Percentiles rank a stretch among this genome's conserved stretches.
Conservation (phyloP, 2,113 vertebrate species). For the Trogon melanurus region DNA sequence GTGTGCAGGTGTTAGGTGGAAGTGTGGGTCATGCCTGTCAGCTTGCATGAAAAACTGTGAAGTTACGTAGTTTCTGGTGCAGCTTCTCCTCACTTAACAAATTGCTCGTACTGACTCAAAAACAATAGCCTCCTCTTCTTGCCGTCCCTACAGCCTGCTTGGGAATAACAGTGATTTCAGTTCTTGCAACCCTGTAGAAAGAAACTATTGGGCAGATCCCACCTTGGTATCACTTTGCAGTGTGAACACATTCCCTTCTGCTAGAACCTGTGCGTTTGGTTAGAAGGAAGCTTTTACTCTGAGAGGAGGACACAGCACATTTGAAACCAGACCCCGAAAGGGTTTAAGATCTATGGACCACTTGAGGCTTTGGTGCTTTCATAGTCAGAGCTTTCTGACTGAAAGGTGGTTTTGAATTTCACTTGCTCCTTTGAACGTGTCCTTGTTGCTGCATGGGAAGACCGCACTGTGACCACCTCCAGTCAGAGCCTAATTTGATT, state of each 20-base stretch:
- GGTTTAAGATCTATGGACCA: background rate
- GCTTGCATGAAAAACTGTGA: background rate
- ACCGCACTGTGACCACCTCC: background rate
- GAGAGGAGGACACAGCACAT: background rate
- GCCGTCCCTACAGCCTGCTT: background rate
- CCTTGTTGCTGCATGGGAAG: background rate
- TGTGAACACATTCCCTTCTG: background rate
- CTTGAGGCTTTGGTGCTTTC: background rate
- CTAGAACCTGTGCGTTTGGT: background rate
- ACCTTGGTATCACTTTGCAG: background rate
- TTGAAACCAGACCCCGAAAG: background rate
- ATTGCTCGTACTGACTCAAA: background rate
- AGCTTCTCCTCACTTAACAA: background rate
- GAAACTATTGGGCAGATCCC: background rate
- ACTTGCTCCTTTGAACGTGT: background rate
- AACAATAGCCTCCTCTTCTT: background rate
- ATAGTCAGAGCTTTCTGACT: background rate
- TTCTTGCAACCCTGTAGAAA: background rate
- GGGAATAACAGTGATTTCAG: background rate
- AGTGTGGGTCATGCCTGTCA: background rate
- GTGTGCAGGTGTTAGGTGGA: fast-evolving
- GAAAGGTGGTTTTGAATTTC: background rate
- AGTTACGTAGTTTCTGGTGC: background rate
- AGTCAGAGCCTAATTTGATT: background rate
- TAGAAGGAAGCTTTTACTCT: background rate